Conservation (phyloP, 2,797 vertebrate species). For the Lacerta agilis region DNA sequence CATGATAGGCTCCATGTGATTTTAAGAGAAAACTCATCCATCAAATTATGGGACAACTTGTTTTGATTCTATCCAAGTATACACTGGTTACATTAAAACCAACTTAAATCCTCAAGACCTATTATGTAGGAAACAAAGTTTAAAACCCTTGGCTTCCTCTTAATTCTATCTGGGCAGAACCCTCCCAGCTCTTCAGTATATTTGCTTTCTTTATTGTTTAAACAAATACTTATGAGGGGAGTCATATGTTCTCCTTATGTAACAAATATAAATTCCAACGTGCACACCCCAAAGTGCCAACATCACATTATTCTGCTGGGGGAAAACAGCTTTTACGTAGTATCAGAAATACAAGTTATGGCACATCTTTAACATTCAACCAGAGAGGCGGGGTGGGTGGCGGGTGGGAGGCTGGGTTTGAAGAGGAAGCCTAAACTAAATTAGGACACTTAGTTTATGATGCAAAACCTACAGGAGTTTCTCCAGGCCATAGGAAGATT, state of each 20-base stretch:
- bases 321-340: not conserved
- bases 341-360: conserved; percentile 38
- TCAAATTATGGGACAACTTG: not conserved
- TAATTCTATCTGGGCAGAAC: conserved; percentile 38
- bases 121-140: not conserved
- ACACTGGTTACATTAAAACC: not conserved
- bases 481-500: not conserved
- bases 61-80: conserved; percentile 27
- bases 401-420: not conserved
- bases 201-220: conserved; percentile 47
- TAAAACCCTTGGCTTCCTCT: conserved; percentile 18
- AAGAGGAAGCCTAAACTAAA: conserved; percentile 33
- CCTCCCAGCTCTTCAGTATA: conserved; percentile 2
- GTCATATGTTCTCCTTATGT: conserved; percentile 32
- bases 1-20: not conserved
- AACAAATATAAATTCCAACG: conserved; percentile 34
- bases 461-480: not conserved
- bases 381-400: not conserved
- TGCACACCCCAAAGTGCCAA: not conserved
- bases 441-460: not conserved
- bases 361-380: conserved; percentile 40
- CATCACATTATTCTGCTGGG: rapidly evolving
- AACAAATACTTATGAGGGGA: conserved; percentile 42
- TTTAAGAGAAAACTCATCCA: not conserved
- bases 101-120: not conserved